Evolutionary conservation across 2,113 vertebrate genomes (phyloP).

Genomic region (Carassius auratus): DNA sequence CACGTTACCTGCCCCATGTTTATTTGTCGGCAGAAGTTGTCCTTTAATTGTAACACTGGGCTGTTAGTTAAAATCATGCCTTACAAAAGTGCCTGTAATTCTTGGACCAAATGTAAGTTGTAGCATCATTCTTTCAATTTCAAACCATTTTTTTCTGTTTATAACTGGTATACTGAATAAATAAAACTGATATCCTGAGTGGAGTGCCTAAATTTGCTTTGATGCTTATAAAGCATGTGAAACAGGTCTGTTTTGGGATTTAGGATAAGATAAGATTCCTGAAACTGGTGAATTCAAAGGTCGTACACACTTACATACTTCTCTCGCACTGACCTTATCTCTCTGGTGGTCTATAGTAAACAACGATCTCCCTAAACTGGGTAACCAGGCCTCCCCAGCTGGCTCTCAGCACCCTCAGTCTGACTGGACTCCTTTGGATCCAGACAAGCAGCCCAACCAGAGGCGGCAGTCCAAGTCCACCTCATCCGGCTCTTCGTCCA

Average conservation of each 20-base stretch:
- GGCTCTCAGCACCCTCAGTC: conserved; percentile 50
- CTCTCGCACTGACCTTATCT: conserved; percentile 14
- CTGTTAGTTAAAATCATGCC: background rate
- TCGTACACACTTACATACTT: background rate
- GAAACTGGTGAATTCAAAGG: background rate
- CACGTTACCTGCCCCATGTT: background rate
- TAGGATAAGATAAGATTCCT: background rate
- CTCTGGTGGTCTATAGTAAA: conserved; percentile 49
- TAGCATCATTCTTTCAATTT: background rate
- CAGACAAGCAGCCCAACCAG: conserved; percentile 32
- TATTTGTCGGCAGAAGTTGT: background rate
- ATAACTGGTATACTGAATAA: background rate
- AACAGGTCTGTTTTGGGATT: background rate
- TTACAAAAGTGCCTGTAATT: background rate
- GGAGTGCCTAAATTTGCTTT: background rate
- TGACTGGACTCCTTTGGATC: conserved; percentile 60
- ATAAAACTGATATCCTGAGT: background rate
- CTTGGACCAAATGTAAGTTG: background rate
- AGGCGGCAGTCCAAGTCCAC: conserved; percentile 74
- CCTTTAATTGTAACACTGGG: background rate
- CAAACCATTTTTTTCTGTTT: background rate
- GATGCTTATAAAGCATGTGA: background rate
- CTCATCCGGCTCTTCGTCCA: conserved; percentile 74
- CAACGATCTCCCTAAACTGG: conserved; percentile 37
- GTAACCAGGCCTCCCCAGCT: conserved; percentile 16